A percentile compares a stretch with the other conserved stretches of the same genome.
Evolutionary conservation across 2,888 invertebrate species (phyloP).

Genomic region (Bimastos eiseni): DNA sequence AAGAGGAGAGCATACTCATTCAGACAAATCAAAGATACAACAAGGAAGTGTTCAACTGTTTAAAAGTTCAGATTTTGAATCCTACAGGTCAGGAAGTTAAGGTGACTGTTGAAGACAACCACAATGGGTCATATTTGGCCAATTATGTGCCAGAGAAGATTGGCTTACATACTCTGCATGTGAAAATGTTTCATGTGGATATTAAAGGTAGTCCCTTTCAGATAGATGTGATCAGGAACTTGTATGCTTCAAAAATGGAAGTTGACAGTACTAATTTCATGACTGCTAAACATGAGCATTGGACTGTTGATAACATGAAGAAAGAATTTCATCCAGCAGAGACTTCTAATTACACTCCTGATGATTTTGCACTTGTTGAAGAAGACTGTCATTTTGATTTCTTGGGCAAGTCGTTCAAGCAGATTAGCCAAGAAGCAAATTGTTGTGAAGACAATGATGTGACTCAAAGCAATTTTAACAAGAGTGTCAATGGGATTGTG

Average conservation of each 20-base stretch:
- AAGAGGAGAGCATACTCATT: conserved; percentile 9
- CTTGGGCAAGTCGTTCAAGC: not conserved
- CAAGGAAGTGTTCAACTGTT: not conserved
- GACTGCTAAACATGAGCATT: not conserved
- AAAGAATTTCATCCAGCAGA: not conserved
- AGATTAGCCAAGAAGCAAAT: not conserved
- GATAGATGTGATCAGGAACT: conserved; percentile 7
- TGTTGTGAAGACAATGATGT: not conserved
- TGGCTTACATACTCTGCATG: conserved; percentile 18
- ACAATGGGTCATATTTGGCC: conserved; percentile 23
- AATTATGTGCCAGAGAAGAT: not conserved
- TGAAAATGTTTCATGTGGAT: not conserved
- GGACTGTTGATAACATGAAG: not conserved
- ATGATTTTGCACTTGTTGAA: not conserved
- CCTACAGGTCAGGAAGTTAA: not conserved
- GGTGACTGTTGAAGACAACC: conserved; percentile 20
- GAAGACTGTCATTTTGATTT: not conserved
- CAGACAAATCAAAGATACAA: conserved; percentile 18
- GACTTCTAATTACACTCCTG: not conserved
- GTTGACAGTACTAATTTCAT: not conserved
- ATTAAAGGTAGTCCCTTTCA: conserved; percentile 19
- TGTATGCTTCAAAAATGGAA: not conserved
- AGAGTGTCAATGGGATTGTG: not conserved
- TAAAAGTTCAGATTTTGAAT: not conserved
- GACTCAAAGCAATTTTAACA: not conserved